Evolutionary conservation across 1,140 invertebrate species (phyloP).

Genomic region (Parasteatoda tepidariorum): DNA sequence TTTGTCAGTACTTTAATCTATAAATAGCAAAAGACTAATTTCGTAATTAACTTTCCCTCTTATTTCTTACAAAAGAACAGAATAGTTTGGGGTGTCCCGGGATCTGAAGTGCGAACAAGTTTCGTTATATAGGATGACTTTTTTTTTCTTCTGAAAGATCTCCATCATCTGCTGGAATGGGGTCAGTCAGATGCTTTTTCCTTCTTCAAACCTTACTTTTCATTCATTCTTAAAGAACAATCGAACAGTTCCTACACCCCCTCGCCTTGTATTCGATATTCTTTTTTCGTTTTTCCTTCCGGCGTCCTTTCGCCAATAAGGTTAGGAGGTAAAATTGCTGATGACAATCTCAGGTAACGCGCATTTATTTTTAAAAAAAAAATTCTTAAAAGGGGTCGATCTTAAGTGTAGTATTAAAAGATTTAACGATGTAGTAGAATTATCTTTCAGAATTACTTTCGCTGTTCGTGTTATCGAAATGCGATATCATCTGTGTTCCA

Average conservation of each 20-base stretch:
- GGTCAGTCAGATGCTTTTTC: constrained; percentile 6
- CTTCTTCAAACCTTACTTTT: not conserved
- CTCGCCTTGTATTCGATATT: constrained; percentile 13
- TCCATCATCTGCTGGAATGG: constrained; percentile 3
- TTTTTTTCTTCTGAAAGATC: not conserved
- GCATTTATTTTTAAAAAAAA: too few species aligned
- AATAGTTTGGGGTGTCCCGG: too few species aligned
- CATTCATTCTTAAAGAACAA: constrained; percentile 10
- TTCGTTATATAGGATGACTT: not conserved
- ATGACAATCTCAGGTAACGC: constrained; percentile 21
- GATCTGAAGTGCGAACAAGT: not conserved
- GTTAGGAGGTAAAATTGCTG: constrained; percentile 20
- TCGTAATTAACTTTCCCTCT: too few species aligned
- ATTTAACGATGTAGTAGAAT: too few species aligned
- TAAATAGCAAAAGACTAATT: too few species aligned
- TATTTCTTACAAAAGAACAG: not conserved
- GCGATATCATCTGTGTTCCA: too few species aligned
- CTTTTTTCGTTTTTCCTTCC: too few species aligned
- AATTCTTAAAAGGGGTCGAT: too few species aligned
- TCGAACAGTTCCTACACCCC: constrained; percentile 17
- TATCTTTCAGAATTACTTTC: too few species aligned
- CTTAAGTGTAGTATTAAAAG: too few species aligned
- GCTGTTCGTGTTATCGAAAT: too few species aligned
- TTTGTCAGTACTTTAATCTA: too few species aligned
- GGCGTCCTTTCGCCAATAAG: constrained; percentile 24